A percentile compares a stretch with the other conserved stretches of the same genome.
phyloP scores from a whole-genome alignment of 2,888 invertebrate genomes.

The Anaspis maculata region DNA sequence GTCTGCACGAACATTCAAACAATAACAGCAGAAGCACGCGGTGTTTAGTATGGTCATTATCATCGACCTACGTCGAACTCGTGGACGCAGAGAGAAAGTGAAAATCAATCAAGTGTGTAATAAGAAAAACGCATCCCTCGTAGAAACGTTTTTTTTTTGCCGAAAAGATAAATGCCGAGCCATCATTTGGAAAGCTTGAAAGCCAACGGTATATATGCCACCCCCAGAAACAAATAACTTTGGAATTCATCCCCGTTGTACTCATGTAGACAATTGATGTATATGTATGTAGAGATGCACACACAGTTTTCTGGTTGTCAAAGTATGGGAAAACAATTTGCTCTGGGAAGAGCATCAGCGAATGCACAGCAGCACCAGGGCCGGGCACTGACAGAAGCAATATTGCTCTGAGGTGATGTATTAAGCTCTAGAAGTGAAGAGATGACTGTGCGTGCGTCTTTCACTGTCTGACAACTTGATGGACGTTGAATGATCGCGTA shows the following conservation, averaged over 20 bases:
- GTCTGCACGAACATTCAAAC: too few species aligned
- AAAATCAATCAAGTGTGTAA: too few species aligned
- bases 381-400: conserved; percentile 11
- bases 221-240: conserved; percentile 9
- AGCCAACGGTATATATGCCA: background rate
- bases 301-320: conserved; percentile 12
- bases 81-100: too few species aligned
- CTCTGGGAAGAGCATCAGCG: conserved; percentile 7
- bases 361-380: background rate
- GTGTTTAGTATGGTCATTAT: too few species aligned
- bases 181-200: background rate
- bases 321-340: conserved; percentile 16
- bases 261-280: conserved; percentile 4
- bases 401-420: conserved; percentile 15
- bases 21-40: too few species aligned
- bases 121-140: conserved; percentile 4
- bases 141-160: background rate
- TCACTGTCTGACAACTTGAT: conserved; percentile 30
- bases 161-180: background rate
- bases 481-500: conserved; percentile 36
- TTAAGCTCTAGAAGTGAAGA: conserved; percentile 20
- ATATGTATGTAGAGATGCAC: conserved; percentile 8
- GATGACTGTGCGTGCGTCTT: conserved; percentile 29
- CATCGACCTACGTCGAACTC: too few species aligned
- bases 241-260: conserved; percentile 9